A percentile compares a stretch with the other conserved stretches of the same genome.
phyloP scores from a whole-genome alignment of 2,888 invertebrate genomes.

The Polia nebulosa region DNA sequence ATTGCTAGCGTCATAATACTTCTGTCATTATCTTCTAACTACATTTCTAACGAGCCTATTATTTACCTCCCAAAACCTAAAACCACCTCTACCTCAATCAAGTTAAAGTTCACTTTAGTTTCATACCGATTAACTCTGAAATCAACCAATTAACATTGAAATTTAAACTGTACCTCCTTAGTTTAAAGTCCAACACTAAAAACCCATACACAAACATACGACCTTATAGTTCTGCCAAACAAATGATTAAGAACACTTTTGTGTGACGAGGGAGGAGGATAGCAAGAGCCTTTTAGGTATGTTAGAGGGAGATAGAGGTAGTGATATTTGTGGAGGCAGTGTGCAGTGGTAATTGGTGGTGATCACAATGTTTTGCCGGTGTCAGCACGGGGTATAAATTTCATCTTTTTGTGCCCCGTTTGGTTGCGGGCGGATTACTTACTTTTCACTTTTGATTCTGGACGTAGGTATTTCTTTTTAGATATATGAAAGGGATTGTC shows the following conservation, averaged over 20 bases:
- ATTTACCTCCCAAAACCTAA: slow-evolving; percentile 5
- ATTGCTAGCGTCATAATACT: slow-evolving; percentile 80
- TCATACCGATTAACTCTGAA: not conserved
- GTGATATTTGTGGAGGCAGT: slow-evolving; percentile 81
- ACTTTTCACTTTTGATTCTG: slow-evolving; percentile 15
- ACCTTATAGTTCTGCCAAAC: slow-evolving; percentile 54
- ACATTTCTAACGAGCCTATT: slow-evolving; percentile 59
- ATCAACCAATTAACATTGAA: slow-evolving; percentile 26
- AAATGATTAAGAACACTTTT: slow-evolving; percentile 83
- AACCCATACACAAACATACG: slow-evolving; percentile 7
- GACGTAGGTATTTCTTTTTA: not conserved
- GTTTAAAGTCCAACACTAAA: slow-evolving; percentile 24
- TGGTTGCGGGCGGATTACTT: slow-evolving; percentile 47
- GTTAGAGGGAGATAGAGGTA: slow-evolving; percentile 61
- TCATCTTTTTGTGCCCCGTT: slow-evolving; percentile 84
- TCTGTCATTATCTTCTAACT: slow-evolving; percentile 73
- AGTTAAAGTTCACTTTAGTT: slow-evolving; percentile 33
- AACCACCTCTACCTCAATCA: slow-evolving; percentile 3
- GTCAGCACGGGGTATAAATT: slow-evolving; percentile 86
- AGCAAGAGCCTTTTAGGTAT: slow-evolving; percentile 1
- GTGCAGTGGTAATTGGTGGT: slow-evolving; percentile 89
- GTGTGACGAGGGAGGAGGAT: slow-evolving; percentile 72
- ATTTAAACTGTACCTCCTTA: slow-evolving; percentile 39
- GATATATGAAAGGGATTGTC: not conserved
- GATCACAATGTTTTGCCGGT: slow-evolving; percentile 88